A percentile compares a stretch with the other conserved stretches of the same genome.
These are phyloP conservation scores for Palythoa heliodiscus DNA, from an alignment of 92 coral and sea anemone genomes.

Conservation along the genomic window DNA sequence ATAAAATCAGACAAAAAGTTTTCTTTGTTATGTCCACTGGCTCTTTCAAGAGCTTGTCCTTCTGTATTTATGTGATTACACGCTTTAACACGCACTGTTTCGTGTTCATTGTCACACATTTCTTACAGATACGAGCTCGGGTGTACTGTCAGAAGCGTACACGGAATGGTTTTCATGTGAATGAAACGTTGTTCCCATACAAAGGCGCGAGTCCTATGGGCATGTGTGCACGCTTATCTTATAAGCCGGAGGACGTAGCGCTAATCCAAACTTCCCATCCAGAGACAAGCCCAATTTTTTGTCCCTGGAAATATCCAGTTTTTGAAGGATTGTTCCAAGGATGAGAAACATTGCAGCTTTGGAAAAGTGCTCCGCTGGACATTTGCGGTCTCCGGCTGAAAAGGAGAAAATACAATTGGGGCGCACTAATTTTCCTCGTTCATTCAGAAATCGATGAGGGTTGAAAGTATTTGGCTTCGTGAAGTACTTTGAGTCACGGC, in stretches of 20 bases:
- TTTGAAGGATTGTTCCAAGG: slow-evolving; percentile 87
- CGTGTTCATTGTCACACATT: too few species aligned
- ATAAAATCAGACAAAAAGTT: too few species aligned
- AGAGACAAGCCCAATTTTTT: slow-evolving; percentile 75
- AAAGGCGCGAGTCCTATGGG: background rate
- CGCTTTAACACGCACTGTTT: too few species aligned
- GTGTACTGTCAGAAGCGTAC: too few species aligned
- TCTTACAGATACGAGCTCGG: too few species aligned
- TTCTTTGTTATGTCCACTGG: too few species aligned
- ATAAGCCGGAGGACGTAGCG: slow-evolving; percentile 82
- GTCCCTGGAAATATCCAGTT: slow-evolving; percentile 55
- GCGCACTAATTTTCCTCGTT: slow-evolving; percentile 67
- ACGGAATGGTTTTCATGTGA: too few species aligned
- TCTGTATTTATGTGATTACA: too few species aligned
- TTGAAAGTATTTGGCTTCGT: slow-evolving; percentile 79
- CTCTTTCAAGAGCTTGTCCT: too few species aligned
- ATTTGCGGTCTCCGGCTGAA: slow-evolving; percentile 92
- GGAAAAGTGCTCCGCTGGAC: slow-evolving; percentile 91
- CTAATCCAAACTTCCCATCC: slow-evolving; percentile 84
- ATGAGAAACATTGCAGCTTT: slow-evolving; percentile 80
- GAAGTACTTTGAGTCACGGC: slow-evolving; percentile 86
- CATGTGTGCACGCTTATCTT: slow-evolving; percentile 59
- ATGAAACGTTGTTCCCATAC: background rate
- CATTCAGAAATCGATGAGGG: slow-evolving; percentile 87
- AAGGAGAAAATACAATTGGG: slow-evolving; percentile 80